Percentiles rank a stretch among this genome's conserved stretches.
Evolutionary conservation across 2,797 vertebrate genomes (phyloP).

Genomic region (Phalloptychus januarius): DNA sequence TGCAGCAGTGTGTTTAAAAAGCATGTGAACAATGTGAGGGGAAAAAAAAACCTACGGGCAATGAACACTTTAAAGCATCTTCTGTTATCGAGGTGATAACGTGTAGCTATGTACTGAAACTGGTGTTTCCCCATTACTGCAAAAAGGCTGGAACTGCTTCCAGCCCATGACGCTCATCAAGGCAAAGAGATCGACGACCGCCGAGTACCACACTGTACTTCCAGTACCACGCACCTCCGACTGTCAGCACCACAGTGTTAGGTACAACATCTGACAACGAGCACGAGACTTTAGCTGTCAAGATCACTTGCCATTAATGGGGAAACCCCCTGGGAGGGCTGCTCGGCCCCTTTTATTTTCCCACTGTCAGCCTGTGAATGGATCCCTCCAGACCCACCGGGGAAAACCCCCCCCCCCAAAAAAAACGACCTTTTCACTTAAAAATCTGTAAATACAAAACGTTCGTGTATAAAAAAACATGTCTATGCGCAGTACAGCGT

Average conservation of each 20-base stretch:
- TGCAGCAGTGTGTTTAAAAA: conserved; percentile 6
- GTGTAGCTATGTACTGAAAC: conserved; percentile 50
- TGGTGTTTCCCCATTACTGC: conserved; percentile 46
- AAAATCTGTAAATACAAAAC: conserved; percentile 78
- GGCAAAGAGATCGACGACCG: conserved; percentile 44
- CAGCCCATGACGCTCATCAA: conserved; percentile 47
- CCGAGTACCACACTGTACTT: conserved; percentile 65
- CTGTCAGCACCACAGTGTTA: conserved; percentile 43
- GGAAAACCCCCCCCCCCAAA: too few species aligned
- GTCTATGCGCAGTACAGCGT: conserved; percentile 81
- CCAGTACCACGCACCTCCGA: conserved; percentile 50
- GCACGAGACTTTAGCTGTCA: conserved; percentile 50
- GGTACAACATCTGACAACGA: conserved; percentile 51
- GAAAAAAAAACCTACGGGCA: conserved; percentile 25
- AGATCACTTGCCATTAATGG: conserved; percentile 53
- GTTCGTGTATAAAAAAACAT: conserved; percentile 78
- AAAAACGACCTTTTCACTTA: conserved; percentile 55
- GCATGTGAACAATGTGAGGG: conserved; percentile 18
- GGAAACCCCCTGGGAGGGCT: conserved; percentile 47
- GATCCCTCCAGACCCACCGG: conserved; percentile 19
- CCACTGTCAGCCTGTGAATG: conserved; percentile 71
- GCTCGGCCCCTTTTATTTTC: conserved; percentile 59
- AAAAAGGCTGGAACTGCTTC: conserved; percentile 45
- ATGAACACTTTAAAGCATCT: conserved; percentile 47
- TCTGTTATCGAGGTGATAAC: conserved; percentile 43